Conservation (phyloP, 1,140 invertebrate species). For the Forficula auricularia region DNA sequence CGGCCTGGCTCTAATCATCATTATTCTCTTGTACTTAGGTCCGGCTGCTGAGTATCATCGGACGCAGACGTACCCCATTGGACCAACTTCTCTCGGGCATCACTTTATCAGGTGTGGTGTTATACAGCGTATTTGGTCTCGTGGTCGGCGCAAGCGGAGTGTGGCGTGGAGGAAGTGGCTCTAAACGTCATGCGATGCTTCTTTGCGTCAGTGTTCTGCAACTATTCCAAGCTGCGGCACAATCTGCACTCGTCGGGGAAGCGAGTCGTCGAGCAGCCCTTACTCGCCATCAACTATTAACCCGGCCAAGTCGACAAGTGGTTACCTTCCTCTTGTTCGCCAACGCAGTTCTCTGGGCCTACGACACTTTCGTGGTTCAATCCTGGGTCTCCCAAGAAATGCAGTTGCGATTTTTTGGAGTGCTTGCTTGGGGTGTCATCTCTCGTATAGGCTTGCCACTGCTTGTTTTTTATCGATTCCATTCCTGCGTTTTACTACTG, state of each 20-base stretch:
- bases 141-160: conserved; percentile 29
- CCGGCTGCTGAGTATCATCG: conserved; percentile 29
- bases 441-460: conserved; percentile 43
- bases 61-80: conserved; percentile 24
- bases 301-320: conserved; percentile 44
- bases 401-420: conserved; percentile 42
- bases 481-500: conserved; percentile 45
- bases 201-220: conserved; percentile 29
- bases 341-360: conserved; percentile 49
- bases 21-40: too few species aligned
- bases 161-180: conserved; percentile 28
- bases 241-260: conserved; percentile 44
- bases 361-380: conserved; percentile 49
- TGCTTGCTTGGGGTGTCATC: conserved; percentile 43
- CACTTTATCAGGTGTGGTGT: conserved; percentile 35
- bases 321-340: conserved; percentile 48
- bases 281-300: conserved; percentile 31
- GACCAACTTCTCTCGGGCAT: conserved; percentile 32
- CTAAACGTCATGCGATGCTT: conserved; percentile 27
- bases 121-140: conserved; percentile 38
- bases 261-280: conserved; percentile 34
- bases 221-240: conserved; percentile 35
- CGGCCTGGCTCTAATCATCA: too few species aligned
- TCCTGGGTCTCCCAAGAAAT: conserved; percentile 37
- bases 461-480: conserved; percentile 50